These are phyloP conservation scores for Euwallacea fornicatus DNA, from an alignment of 1,140 invertebrate species.

Conservation along the genomic window DNA sequence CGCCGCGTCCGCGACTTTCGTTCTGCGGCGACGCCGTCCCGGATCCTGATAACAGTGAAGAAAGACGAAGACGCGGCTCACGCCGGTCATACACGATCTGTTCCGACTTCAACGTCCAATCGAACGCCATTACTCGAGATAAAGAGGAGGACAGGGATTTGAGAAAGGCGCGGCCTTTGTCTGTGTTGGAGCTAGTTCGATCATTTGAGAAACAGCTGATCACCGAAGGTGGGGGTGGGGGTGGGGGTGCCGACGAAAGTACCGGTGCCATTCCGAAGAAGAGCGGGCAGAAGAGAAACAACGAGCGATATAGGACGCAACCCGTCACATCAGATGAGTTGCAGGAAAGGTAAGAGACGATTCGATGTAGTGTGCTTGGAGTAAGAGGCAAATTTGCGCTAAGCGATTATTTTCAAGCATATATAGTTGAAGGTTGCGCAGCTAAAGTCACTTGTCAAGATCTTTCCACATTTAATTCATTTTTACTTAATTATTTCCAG, in stretches of 20 bases:
- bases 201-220: slow-evolving; percentile 44
- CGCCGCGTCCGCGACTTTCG: slow-evolving; percentile 59
- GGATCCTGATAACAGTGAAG: slow-evolving; percentile 25
- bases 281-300: slow-evolving; percentile 53
- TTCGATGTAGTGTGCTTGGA: no score
- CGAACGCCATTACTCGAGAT: slow-evolving; percentile 27
- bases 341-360: slow-evolving; percentile 58
- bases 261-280: slow-evolving; percentile 54
- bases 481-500: no score
- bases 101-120: slow-evolving; percentile 43
- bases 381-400: no score
- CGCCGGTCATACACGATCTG: slow-evolving; percentile 46
- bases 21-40: slow-evolving; percentile 57
- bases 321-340: slow-evolving; percentile 68
- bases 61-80: slow-evolving; percentile 35
- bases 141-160: slow-evolving; percentile 42
- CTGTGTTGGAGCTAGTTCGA: slow-evolving; percentile 50
- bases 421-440: no score
- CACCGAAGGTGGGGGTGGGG: slow-evolving; percentile 6
- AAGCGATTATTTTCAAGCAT: no score
- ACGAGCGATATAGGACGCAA: slow-evolving; percentile 65
- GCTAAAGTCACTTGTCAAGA: no score
- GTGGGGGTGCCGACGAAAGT: slow-evolving; percentile 26
- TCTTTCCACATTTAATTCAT: no score
- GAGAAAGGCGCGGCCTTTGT: slow-evolving; percentile 44